Evolutionary conservation across 2,888 invertebrate genomes (phyloP), one percentile per base, ranked within the genome.

Genomic region (Drosophila birchii): DNA sequence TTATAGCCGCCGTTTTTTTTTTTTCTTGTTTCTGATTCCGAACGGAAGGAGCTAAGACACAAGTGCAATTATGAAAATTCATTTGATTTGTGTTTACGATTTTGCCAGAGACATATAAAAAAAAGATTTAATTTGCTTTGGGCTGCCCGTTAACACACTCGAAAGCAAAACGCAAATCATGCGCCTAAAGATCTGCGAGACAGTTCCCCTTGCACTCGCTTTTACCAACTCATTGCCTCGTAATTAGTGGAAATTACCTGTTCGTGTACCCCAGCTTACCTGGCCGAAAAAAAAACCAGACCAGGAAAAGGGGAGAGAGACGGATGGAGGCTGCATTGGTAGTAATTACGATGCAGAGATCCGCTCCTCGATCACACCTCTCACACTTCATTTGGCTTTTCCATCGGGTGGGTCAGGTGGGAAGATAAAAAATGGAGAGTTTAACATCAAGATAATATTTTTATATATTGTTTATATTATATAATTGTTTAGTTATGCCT

Each of bases 231-330:
- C 87, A 89, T 86, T 87, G 89, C 76, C 73, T 78, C 78, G 88
- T 87, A 88, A 88, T 88, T 88, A 88, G 88, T 88, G 78, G 82
- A 82, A 84, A 88, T 89, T 87, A 88, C 89, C 82, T 84, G 76
- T 78, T 79, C 77, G 73, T 71, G 74, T 80, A 78, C 66, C 75
- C 77, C 70, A 20, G 9, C 29, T 34, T 44, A 49, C 32, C 45
- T 43, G n/a, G n/a, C 56, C 43, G 68, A 23, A 66, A 39, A n/a
- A 66, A 39, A 56, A 63, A 58, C 41, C 12, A 12, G 20, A 20
- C 51, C 51, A 36, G 59, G 29, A 8, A 54, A 29, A 14, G 54
- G 55, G 34, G 38, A n/a, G 8, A 34, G 59, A 29, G 45, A 29
- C 34, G 47, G 16, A 38, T 5, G n/a, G 16, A 11, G 1, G 26